Evolutionary conservation across 2,888 invertebrate genomes (phyloP).

Genomic region (Chaitophorus viminalis): DNA sequence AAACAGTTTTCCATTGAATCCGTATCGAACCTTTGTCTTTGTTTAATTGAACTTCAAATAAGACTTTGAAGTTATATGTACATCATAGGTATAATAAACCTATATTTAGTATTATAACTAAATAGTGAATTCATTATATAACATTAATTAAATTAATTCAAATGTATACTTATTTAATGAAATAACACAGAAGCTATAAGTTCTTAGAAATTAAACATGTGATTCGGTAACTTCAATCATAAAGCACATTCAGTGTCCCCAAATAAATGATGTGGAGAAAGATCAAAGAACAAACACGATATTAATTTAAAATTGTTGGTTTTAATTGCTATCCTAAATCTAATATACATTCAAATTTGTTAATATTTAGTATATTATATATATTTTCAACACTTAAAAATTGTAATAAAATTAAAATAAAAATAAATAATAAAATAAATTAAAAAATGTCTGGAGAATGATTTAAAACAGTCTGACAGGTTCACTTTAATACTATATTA

Average conservation of each 20-base stretch:
- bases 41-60: constrained; percentile 29
- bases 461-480: too few species aligned
- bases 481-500: too few species aligned
- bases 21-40: not conserved
- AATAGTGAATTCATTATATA: not conserved
- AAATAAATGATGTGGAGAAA: not conserved
- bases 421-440: too few species aligned
- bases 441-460: too few species aligned
- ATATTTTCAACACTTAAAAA: too few species aligned
- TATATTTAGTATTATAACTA: not conserved
- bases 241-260: not conserved
- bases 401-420: too few species aligned
- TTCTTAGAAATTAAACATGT: not conserved
- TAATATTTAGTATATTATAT: not conserved
- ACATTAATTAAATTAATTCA: not conserved
- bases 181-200: not conserved
- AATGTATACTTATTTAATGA: not conserved
- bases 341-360: too few species aligned
- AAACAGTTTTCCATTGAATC: not conserved
- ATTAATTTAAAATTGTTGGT: not conserved
- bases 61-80: not conserved
- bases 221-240: not conserved
- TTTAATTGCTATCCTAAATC: not conserved
- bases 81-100: not conserved
- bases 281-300: not conserved